Evolutionary conservation across 1,140 invertebrate genomes (phyloP), one percentile per base, ranked within the genome.

Genomic region (Apis laboriosa): DNA sequence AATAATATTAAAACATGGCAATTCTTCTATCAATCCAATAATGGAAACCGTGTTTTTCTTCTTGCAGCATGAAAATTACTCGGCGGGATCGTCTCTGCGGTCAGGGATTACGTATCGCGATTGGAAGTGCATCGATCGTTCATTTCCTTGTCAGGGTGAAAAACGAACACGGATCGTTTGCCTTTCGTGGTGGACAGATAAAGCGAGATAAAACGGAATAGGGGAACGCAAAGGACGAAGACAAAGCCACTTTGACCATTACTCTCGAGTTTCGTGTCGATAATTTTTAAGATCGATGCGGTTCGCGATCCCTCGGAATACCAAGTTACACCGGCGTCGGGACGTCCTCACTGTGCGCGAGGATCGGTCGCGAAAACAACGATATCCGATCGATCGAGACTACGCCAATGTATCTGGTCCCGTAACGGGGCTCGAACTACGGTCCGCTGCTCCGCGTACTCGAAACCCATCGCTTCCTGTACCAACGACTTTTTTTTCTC

Each of bases 401-500:
- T 86, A 89, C 88, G 85, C 83, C 88, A 89, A 83, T 89, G 85
- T 15, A 24, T 76, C 53, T 76, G 80, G 34, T 87, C 84, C 77
- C 78, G 78, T 90, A 89, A 89, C 88, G 88, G 88, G 74, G 80
- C 79, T 84, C 76, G 84, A 83, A 77, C 79, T 61, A 87, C 80
- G 88, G 68, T 88, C 60, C 80, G 88, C 51, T 89, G 84, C 71
- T 80, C 68, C 68, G 79, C 81, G 68, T 72, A 86, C 81, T 84
- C 86, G 79, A 89, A 88, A 90, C 88, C 84, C 88, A 86, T 90
- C 84, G 88, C 89, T 90, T 90, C 89, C 89, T 88, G 88, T 76
- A 88, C 53, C 76, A 83, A 78, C 81, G 43, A 71, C 85, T 89
- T 86, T 81, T 86, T 90, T 84, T 64, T 34, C 15, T 55, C 34